Base-by-base conservation (phyloP, 2,797 vertebrate genomes). In the Bufotes viridis region DNA sequence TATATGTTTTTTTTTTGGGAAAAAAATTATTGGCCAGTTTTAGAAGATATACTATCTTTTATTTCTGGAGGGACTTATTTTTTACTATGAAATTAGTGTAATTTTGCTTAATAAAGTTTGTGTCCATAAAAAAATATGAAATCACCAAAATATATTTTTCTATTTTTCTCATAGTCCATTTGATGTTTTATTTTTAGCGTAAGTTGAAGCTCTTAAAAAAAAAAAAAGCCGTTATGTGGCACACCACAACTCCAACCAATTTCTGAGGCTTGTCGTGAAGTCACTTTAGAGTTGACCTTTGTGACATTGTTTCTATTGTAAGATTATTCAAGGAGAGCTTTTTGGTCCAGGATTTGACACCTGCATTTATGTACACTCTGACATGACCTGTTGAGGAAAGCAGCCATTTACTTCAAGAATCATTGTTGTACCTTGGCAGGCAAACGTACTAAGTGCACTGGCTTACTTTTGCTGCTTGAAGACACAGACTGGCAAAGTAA, bases 71-170 rank as follows among this genome's bases (percentile, higher is more conserved):
- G 13, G 74, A 55, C 75, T 63, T 78, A 65, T 69, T 82, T 79
- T 67, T 84, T 79, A 24, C 72, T 80, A 83, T 88, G 22, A 34
- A 49, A 51, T 65, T 14, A 84, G 60, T 88, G 82, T 80, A 49
- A 70, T 85, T 85, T 85, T 84, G 79, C 79, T 61, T 84, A 42
- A 85, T 78, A 84, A 63, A 72, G 24, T 81, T 14, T 89, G 60
- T 85, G 74, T 87, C 88, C 81, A 87, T 78, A 57, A 63, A 67
- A 42, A 85, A 85, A 57, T 8, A 81, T 74, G 57, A n/a, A 81
- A 89, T 61, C 80, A 63, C 70, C 88, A 89, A 72, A 80, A 60
- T 83, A 83, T 89, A 83, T 89, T 87, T 89, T 89, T 89, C 51
- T 89, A 87, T 78, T 84, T 89, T 55, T 82, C 75, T 78, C 61